phyloP scores from a whole-genome alignment of 2,797 vertebrate species.

The Gymnothorax javanicus region DNA sequence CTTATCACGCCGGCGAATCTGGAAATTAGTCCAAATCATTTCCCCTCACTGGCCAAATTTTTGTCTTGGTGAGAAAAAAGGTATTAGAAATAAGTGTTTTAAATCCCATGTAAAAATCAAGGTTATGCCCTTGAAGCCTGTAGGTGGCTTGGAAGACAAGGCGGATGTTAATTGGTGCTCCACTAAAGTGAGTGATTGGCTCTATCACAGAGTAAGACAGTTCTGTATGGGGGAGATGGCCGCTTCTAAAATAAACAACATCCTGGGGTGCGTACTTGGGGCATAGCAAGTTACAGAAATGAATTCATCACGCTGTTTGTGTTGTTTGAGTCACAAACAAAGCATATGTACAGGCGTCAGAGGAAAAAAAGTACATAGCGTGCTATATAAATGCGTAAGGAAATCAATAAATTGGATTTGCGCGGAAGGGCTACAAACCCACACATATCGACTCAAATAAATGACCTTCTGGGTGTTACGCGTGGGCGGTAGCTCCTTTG shows the following conservation, averaged over 20 bases:
- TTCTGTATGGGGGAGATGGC: background rate
- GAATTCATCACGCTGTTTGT: background rate
- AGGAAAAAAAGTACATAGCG: background rate
- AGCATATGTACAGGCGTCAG: background rate
- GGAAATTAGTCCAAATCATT: no score
- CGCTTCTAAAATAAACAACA: background rate
- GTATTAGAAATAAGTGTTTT: no score
- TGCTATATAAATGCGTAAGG: background rate
- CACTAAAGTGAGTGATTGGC: background rate
- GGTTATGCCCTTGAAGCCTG: no score
- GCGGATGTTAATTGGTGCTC: background rate
- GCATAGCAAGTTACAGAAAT: background rate
- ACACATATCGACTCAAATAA: slow-evolving; percentile 7
- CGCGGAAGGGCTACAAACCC: background rate
- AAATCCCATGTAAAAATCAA: no score
- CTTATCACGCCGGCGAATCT: no score
- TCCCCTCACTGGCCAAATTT: no score
- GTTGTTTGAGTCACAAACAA: background rate
- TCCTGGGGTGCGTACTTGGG: background rate
- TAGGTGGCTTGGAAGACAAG: background rate
- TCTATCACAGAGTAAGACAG: background rate
- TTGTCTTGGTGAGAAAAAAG: no score
- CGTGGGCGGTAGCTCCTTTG: background rate
- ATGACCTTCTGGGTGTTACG: background rate
- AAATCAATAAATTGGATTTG: background rate